Percentiles rank a stretch among this genome's conserved stretches.
phyloP scores from a whole-genome alignment of 2,888 invertebrate species.

The Andricus quercusramuli region DNA sequence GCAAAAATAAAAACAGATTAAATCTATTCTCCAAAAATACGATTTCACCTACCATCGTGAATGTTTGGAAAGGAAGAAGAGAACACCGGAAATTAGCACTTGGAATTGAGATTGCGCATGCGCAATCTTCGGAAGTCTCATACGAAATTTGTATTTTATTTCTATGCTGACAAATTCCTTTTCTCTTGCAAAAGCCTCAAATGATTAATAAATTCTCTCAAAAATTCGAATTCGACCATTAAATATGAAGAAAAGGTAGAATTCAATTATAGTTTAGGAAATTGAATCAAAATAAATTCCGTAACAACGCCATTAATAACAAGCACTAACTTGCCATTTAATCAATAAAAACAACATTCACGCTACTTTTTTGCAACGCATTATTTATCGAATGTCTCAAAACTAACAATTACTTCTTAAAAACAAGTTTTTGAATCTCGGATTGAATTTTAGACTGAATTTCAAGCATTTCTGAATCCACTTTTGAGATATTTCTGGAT shows the following conservation, averaged over 20 bases:
- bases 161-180: slow-evolving; percentile 42
- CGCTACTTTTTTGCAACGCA: neutral
- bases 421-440: neutral
- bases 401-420: neutral
- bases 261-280: neutral
- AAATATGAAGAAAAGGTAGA: neutral
- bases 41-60: slow-evolving; percentile 73
- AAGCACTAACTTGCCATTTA: slow-evolving; percentile 61
- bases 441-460: neutral
- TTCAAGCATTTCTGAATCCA: neutral
- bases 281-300: neutral
- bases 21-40: slow-evolving; percentile 16
- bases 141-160: slow-evolving; percentile 56
- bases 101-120: slow-evolving; percentile 48
- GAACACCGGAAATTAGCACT: slow-evolving; percentile 61
- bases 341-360: slow-evolving; percentile 60
- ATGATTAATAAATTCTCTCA: slow-evolving; percentile 39
- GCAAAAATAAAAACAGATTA: slow-evolving; percentile 44
- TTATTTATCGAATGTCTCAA: neutral
- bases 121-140: slow-evolving; percentile 47
- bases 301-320: slow-evolving; percentile 58
- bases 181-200: slow-evolving; percentile 6
- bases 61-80: slow-evolving; percentile 67
- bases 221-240: neutral
- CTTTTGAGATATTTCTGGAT: neutral